A percentile compares a stretch with the other conserved stretches of the same genome.
Evolutionary conservation across 2,888 invertebrate genomes (phyloP).

Genomic region (Dione vanillae): DNA sequence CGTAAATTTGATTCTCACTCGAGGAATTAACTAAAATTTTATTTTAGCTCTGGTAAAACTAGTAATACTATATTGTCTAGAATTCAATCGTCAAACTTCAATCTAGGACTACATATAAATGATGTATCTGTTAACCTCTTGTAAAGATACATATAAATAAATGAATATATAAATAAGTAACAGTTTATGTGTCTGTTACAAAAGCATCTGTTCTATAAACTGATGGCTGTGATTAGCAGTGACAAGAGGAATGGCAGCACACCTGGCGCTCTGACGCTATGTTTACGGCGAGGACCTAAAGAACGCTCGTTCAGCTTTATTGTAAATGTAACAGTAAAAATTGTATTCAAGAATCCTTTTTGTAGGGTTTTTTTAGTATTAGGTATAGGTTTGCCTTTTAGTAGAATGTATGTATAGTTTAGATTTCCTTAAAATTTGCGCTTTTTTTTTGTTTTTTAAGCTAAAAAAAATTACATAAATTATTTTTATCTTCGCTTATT

Average conservation of each 20-base stretch:
- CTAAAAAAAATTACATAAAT: too few species aligned
- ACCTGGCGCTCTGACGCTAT: conserved; percentile 37
- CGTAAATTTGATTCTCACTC: too few species aligned
- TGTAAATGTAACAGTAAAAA: conserved; percentile 23
- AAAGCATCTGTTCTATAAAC: conserved; percentile 13
- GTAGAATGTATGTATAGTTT: background rate
- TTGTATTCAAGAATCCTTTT: conserved; percentile 12
- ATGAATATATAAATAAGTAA: background rate
- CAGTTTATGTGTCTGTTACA: conserved; percentile 3
- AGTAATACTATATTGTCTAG: too few species aligned
- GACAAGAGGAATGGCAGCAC: conserved; percentile 33
- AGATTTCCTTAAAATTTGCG: background rate
- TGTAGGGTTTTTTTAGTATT: conserved; percentile 1
- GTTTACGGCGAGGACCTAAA: conserved; percentile 26
- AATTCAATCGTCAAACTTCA: too few species aligned
- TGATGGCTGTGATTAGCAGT: conserved; percentile 32
- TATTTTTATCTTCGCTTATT: too few species aligned
- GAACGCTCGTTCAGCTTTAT: conserved; percentile 28
- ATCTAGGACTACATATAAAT: too few species aligned
- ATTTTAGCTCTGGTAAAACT: too few species aligned
- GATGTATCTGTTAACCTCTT: background rate
- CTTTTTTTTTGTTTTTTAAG: background rate
- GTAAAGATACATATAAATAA: background rate
- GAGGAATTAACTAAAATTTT: too few species aligned
- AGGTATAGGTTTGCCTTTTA: background rate